Percentiles rank a stretch among this genome's conserved stretches.
Conservation (phyloP, 2,113 vertebrate genomes). For the Promerops cafer region DNA sequence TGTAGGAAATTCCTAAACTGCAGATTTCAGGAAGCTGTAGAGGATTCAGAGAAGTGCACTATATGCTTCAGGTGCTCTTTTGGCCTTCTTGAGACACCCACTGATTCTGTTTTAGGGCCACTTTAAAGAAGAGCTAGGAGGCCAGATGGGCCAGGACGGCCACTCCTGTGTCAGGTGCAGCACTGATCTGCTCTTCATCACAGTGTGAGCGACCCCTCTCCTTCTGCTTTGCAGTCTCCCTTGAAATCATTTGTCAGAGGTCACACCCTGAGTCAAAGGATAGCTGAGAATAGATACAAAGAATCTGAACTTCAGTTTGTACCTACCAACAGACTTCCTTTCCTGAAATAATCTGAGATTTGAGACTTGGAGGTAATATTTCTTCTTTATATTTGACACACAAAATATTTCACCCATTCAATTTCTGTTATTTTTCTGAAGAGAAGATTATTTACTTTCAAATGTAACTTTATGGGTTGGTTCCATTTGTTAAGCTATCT, state of each 20-base stretch:
- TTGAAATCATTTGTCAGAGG: conserved; percentile 6
- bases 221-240: neutral
- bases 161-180: neutral
- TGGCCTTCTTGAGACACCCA: neutral
- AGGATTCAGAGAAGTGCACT: neutral
- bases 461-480: neutral
- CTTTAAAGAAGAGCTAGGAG: neutral
- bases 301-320: neutral
- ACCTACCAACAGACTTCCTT: neutral
- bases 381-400: neutral
- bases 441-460: neutral
- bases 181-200: neutral
- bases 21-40: neutral
- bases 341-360: neutral
- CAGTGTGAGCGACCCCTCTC: neutral
- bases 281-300: neutral
- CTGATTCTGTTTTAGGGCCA: neutral
- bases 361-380: neutral
- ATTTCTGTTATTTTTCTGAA: neutral
- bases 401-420: neutral
- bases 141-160: neutral
- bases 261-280: neutral
- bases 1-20: neutral
- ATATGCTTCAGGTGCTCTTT: neutral
- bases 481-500: neutral